Evolutionary conservation across 1,140 invertebrate genomes (phyloP).

Genomic region (Pteromalus puparum): DNA sequence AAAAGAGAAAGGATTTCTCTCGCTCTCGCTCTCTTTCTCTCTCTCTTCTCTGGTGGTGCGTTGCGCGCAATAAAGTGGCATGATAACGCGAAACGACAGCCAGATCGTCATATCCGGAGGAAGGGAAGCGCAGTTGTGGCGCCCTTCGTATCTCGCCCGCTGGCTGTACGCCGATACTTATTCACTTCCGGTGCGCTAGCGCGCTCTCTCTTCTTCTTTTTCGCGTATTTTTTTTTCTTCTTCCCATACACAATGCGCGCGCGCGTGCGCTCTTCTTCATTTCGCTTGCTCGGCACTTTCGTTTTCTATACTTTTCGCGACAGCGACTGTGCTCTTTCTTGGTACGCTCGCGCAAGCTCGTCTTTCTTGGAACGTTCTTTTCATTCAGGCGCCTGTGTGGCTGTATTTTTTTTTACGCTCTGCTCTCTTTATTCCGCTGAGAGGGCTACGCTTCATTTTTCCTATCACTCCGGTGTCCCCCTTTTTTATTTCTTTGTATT

Average conservation of each 20-base stretch:
- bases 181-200: conserved; percentile 42
- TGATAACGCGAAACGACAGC: conserved; percentile 65
- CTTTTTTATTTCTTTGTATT: background rate
- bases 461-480: background rate
- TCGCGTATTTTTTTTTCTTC: background rate
- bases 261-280: background rate
- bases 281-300: background rate
- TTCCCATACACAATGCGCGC: too few species aligned
- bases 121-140: conserved; percentile 28
- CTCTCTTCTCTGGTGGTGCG: conserved; percentile 13
- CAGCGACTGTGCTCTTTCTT: conserved; percentile 14
- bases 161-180: conserved; percentile 44
- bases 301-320: conserved; percentile 31
- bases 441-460: background rate
- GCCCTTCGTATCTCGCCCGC: conserved; percentile 35
- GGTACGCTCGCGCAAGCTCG: background rate
- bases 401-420: background rate
- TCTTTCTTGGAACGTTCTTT: background rate
- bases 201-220: conserved; percentile 20
- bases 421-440: background rate
- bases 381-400: background rate
- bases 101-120: conserved; percentile 63
- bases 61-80: conserved; percentile 69
- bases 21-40: background rate
- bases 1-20: background rate